Base-by-base conservation (phyloP, 2,797 vertebrate genomes). In the Tangara arthus region DNA sequence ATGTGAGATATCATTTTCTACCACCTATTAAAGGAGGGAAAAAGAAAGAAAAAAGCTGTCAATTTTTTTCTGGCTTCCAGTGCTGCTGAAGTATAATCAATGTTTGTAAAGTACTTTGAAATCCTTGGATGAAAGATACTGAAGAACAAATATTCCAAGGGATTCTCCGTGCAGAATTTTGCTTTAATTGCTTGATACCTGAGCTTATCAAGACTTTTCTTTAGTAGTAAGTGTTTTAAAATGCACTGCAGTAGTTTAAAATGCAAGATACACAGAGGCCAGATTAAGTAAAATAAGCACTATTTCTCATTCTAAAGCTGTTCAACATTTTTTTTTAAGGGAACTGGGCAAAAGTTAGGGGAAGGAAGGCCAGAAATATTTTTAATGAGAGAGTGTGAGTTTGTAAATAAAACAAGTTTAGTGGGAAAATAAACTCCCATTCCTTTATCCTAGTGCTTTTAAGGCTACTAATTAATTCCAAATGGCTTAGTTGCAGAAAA, bases 21-120 rank as follows among this genome's bases (percentile, higher is more conserved):
- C 27, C 18, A 66, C 24, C 49, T 90, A 60, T 50, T 89, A 89
- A 82, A n/a, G 21, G 16, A 35, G 12, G 6, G 4, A 5, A 69
- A 82, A 72, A 47, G 52, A 76, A 80, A 61, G 39, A 35, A 82
- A 89, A 85, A 89, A 76, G 7, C 49, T 71, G 68, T 55, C 84
- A 53, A 37, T 71, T 75, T 81, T 81, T 91, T 75, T 79, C 63
- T 66, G 56, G 23, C 34, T 95, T 90, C 42, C 49, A 85, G 71
- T 41, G 42, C 37, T 77, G 75, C 23, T 82, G 89, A 94, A 73
- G 42, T 49, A 89, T 77, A 95, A 96, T 93, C 83, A 82, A 47
- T 81, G n/a, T 91, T 90, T 93, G 60, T 49, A 90, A 95, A 95
- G 46, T 85, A 77, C 65, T 91, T 87, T 73, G 64, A 93, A 96